These are phyloP conservation scores for Sebastes matsubarae DNA, from an alignment of 2,797 vertebrate species.

Conservation along the genomic window DNA sequence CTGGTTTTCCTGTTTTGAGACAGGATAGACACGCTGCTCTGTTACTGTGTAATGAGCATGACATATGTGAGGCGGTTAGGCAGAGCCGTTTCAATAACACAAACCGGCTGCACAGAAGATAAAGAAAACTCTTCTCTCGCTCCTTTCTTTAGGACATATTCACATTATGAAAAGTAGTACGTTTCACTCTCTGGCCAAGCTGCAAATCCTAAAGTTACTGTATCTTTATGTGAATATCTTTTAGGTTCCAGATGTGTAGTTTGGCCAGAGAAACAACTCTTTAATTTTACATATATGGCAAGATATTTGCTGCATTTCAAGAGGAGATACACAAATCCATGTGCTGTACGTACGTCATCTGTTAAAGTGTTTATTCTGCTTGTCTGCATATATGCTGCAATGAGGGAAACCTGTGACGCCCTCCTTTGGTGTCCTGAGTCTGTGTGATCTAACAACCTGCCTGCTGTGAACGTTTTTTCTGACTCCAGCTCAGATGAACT, in stretches of 20 bases:
- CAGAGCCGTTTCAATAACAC: constrained; percentile 22
- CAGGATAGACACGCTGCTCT: constrained; percentile 29
- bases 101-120: neutral
- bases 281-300: constrained; percentile 20
- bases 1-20: constrained; percentile 21
- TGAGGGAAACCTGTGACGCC: constrained; percentile 18
- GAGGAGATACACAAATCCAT: constrained; percentile 15
- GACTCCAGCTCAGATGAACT: constrained; percentile 21
- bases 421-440: constrained; percentile 16
- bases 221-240: neutral
- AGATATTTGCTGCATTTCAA: constrained; percentile 17
- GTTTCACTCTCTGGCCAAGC: neutral
- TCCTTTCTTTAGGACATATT: neutral
- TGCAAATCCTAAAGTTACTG: neutral
- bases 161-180: neutral
- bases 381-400: constrained; percentile 43
- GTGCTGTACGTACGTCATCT: constrained; percentile 27
- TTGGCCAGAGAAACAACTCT: constrained; percentile 4
- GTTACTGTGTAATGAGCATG: constrained; percentile 73
- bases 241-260: constrained; percentile 13
- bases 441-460: constrained; percentile 30
- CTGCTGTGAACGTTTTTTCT: constrained; percentile 52
- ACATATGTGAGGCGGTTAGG: neutral
- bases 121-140: neutral
- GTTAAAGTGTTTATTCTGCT: constrained; percentile 37